Evolutionary conservation across 2,113 vertebrate species (phyloP).

Genomic region (Equus przewalskii): DNA sequence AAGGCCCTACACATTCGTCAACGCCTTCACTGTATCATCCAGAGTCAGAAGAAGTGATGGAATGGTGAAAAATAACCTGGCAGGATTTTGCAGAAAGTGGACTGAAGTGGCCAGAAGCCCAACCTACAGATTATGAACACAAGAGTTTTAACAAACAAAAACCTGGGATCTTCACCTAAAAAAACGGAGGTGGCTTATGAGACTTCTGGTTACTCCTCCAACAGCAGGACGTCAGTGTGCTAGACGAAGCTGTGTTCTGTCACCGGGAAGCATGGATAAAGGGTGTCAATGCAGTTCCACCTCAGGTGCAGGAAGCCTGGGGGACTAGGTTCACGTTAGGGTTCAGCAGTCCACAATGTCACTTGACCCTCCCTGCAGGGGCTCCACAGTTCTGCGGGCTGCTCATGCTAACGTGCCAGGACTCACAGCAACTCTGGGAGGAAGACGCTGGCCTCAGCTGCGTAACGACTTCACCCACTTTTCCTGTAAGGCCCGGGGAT

Average conservation of each 20-base stretch:
- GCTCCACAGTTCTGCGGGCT: neutral
- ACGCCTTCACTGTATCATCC: neutral
- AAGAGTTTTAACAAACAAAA: neutral
- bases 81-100: neutral
- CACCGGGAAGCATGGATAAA: neutral
- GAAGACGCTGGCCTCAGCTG: neutral
- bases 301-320: neutral
- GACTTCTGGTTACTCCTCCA: neutral
- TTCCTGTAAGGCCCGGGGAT: neutral
- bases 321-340: neutral
- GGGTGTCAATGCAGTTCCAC: neutral
- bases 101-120: neutral
- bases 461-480: neutral
- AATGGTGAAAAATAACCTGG: neutral
- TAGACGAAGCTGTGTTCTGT: neutral
- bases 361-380: neutral
- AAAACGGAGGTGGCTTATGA: neutral
- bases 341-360: neutral
- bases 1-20: neutral
- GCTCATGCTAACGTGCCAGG: accelerated
- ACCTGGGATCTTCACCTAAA: neutral
- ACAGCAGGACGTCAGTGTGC: neutral
- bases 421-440: neutral
- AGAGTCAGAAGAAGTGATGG: neutral
- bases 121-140: neutral